These are phyloP conservation scores for Rhabditophanes sp. DNA, from an alignment of 2,888 invertebrate genomes.

Conservation along the genomic window DNA sequence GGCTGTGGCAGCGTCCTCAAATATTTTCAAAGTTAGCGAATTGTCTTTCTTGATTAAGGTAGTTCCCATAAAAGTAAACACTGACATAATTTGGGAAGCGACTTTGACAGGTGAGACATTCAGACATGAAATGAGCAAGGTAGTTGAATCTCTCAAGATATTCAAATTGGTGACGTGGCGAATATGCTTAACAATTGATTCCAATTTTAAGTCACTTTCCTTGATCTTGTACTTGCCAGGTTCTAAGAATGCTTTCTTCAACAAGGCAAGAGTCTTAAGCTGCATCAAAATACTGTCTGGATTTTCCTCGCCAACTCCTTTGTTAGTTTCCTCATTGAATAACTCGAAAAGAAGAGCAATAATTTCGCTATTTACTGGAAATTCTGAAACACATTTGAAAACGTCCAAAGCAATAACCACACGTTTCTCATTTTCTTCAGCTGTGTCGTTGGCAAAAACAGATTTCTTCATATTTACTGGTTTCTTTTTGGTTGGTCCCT, in stretches of 20 bases:
- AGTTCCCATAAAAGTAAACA: conserved; percentile 93
- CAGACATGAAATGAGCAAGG: conserved; percentile 66
- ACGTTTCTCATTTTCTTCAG: conserved; percentile 13
- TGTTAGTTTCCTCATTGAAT: too few species aligned
- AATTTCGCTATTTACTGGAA: conserved; percentile 13
- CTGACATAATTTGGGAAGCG: conserved; percentile 77
- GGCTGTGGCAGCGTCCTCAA: conserved; percentile 30
- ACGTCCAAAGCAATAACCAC: conserved; percentile 20
- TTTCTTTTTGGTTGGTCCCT: conserved; percentile 9
- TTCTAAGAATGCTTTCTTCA: too few species aligned
- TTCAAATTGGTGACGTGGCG: conserved; percentile 79
- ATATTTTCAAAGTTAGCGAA: conserved; percentile 29
- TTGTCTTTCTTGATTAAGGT: conserved; percentile 56
- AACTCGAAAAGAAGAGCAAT: conserved; percentile 16
- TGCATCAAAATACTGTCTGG: too few species aligned
- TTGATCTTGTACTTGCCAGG: conserved; percentile 8
- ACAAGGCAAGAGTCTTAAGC: too few species aligned
- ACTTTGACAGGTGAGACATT: conserved; percentile 60
- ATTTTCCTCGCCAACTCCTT: conserved; percentile 1
- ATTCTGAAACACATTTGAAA: conserved; percentile 9
- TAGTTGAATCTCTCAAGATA: conserved; percentile 78
- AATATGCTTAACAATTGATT: conserved; percentile 12
- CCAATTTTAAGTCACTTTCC: conserved; percentile 1
- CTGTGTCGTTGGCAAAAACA: conserved; percentile 10
- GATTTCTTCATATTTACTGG: conserved; percentile 8